Evolutionary conservation across 2,797 vertebrate genomes (phyloP).

Genomic region (Acanthurus tractus): DNA sequence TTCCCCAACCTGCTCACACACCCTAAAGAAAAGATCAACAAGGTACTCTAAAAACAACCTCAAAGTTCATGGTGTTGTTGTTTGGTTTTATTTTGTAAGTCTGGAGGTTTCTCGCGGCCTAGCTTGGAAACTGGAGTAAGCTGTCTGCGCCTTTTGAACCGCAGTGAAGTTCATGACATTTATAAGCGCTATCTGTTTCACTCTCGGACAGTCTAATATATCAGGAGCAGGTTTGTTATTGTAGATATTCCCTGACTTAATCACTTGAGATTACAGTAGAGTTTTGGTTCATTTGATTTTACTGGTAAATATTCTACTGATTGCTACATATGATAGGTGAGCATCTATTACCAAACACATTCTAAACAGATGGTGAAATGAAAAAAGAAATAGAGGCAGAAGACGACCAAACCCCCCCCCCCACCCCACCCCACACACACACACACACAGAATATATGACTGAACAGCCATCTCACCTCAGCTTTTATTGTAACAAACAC

Average conservation of each 20-base stretch:
- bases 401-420: too few relatives aligned
- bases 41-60: slow-evolving; percentile 86
- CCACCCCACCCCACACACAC: too few relatives aligned
- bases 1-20: slow-evolving; percentile 97
- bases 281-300: background rate
- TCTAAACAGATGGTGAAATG: background rate
- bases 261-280: background rate
- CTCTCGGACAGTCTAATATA: background rate
- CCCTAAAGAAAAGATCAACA: slow-evolving; percentile 99
- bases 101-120: slow-evolving; percentile 82
- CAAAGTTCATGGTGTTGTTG: accelerated
- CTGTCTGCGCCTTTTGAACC: background rate
- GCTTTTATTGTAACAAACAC: too few relatives aligned
- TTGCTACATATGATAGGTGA: background rate
- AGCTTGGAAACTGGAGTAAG: background rate
- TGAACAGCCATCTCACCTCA: too few relatives aligned
- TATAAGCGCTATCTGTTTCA: background rate
- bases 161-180: slow-evolving; percentile 8
- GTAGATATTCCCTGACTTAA: background rate
- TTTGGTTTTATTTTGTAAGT: slow-evolving; percentile 23
- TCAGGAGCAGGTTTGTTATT: slow-evolving; percentile 6
- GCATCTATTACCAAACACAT: too few relatives aligned
- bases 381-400: background rate
- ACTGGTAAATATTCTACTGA: background rate
- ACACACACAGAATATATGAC: too few relatives aligned